phyloP scores from a whole-genome alignment of 1,140 invertebrate species.

The Andricus grossulariae region DNA sequence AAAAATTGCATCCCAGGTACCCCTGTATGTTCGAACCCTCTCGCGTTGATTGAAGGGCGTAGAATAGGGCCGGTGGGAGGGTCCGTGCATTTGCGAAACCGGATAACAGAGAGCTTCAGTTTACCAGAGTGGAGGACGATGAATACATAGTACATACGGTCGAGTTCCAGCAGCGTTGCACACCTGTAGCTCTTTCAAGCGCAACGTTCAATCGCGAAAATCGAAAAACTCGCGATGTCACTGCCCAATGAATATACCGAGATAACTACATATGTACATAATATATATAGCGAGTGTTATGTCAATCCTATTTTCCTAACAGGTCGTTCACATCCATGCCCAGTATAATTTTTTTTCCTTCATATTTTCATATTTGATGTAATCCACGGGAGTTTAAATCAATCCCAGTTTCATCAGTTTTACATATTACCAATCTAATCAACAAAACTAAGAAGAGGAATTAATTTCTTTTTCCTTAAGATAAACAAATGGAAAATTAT shows the following conservation, averaged over 20 bases:
- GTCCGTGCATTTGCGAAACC: slow-evolving; percentile 16
- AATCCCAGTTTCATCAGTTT: too few species aligned
- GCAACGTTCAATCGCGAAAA: not conserved
- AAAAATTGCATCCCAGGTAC: slow-evolving; percentile 9
- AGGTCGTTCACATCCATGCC: too few species aligned
- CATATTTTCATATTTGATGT: too few species aligned
- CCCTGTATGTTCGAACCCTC: not conserved
- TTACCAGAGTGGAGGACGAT: slow-evolving; percentile 16
- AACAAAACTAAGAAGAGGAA: too few species aligned
- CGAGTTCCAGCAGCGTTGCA: not conserved
- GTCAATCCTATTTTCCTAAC: too few species aligned
- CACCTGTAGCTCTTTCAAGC: slow-evolving; percentile 26
- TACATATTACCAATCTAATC: too few species aligned
- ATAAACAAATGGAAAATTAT: too few species aligned
- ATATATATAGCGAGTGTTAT: too few species aligned
- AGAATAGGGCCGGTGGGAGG: slow-evolving; percentile 10
- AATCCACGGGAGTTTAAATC: too few species aligned
- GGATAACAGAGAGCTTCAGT: slow-evolving; percentile 22
- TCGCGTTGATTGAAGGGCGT: slow-evolving; percentile 25
- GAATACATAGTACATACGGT: not conserved
- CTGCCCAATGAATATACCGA: not conserved
- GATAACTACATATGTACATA: not conserved
- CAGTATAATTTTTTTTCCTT: too few species aligned
- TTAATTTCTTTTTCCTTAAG: too few species aligned
- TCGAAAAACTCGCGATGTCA: not conserved